Evolutionary conservation across 2,888 invertebrate genomes (phyloP).

Genomic region (Oscheius sp.): DNA sequence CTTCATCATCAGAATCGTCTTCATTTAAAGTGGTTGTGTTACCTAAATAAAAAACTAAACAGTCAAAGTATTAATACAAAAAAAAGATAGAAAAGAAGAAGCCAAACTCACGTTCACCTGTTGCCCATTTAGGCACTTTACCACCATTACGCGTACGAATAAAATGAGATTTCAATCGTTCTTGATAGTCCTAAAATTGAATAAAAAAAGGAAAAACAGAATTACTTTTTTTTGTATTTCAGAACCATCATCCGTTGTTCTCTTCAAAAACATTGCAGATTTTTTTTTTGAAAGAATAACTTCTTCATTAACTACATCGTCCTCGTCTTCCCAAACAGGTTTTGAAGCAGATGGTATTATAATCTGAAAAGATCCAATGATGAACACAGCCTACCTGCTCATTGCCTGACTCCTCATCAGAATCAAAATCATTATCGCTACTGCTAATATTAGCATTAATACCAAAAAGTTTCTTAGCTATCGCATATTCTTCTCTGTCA

Average conservation of each 20-base stretch:
- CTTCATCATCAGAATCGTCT: slow-evolving; percentile 41
- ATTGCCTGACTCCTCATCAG: not conserved
- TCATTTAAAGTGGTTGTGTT: slow-evolving; percentile 26
- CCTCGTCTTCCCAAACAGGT: slow-evolving; percentile 48
- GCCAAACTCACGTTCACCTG: slow-evolving; percentile 6
- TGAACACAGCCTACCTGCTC: not conserved
- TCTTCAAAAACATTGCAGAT: slow-evolving; percentile 34
- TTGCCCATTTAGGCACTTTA: slow-evolving; percentile 44
- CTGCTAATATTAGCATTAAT: not conserved
- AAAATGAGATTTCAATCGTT: slow-evolving; percentile 42
- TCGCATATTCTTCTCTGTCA: slow-evolving; percentile 6
- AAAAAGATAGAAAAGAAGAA: no score
- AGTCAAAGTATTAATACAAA: no score
- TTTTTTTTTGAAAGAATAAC: slow-evolving; percentile 40
- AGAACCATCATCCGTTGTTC: slow-evolving; percentile 37
- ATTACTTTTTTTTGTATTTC: slow-evolving; percentile 33
- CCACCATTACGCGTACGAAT: slow-evolving; percentile 42
- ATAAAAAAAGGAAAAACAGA: not conserved
- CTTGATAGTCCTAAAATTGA: slow-evolving; percentile 39
- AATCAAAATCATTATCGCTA: slow-evolving; percentile 7
- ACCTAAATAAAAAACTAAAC: slow-evolving; percentile 10
- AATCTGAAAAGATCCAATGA: not conserved
- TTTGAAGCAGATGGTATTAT: not conserved
- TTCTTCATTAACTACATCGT: slow-evolving; percentile 39
- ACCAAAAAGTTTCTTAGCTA: slow-evolving; percentile 23